Evolutionary conservation across 2,113 vertebrate genomes (phyloP).

Genomic region (Poeciliopsis retropinna): DNA sequence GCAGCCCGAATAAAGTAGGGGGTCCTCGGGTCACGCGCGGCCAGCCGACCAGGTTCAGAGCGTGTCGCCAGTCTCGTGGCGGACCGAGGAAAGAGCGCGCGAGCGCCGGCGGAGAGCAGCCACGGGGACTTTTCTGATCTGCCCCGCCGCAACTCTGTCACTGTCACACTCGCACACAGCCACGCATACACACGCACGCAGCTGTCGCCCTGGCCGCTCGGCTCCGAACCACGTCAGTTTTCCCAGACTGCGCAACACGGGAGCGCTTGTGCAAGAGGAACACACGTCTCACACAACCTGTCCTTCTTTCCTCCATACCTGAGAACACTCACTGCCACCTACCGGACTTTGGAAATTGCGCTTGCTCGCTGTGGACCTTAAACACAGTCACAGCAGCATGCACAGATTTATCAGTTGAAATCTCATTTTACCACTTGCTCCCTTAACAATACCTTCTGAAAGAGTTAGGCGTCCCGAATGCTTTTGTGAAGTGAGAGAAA

Average conservation of each 20-base stretch:
- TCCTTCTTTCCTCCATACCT: constrained; percentile 56
- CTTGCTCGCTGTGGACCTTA: not conserved
- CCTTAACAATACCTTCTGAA: not conserved
- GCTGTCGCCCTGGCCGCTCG: constrained; percentile 12
- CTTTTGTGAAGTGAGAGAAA: not conserved
- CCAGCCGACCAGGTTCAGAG: constrained; percentile 34
- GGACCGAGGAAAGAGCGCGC: constrained; percentile 27
- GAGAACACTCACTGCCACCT: constrained; percentile 80
- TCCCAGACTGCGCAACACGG: constrained; percentile 75
- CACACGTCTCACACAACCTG: constrained; percentile 62
- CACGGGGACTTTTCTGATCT: constrained; percentile 59
- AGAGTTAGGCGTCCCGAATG: too few species aligned
- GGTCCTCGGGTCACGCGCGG: constrained; percentile 52
- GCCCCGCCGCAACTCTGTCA: constrained; percentile 62
- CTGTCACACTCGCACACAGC: constrained; percentile 12
- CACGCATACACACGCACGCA: constrained; percentile 2
- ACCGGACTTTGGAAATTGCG: constrained; percentile 57
- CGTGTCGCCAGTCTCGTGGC: constrained; percentile 56
- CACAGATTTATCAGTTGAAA: not conserved
- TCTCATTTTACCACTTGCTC: not conserved
- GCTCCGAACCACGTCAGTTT: constrained; percentile 58
- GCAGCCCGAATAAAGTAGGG: constrained; percentile 37
- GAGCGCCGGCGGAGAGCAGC: constrained; percentile 41
- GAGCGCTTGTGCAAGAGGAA: constrained; percentile 67
- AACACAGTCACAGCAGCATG: not conserved